phyloP scores from a whole-genome alignment of 1,140 invertebrate genomes.

The Zaprionus ghesquierei region DNA sequence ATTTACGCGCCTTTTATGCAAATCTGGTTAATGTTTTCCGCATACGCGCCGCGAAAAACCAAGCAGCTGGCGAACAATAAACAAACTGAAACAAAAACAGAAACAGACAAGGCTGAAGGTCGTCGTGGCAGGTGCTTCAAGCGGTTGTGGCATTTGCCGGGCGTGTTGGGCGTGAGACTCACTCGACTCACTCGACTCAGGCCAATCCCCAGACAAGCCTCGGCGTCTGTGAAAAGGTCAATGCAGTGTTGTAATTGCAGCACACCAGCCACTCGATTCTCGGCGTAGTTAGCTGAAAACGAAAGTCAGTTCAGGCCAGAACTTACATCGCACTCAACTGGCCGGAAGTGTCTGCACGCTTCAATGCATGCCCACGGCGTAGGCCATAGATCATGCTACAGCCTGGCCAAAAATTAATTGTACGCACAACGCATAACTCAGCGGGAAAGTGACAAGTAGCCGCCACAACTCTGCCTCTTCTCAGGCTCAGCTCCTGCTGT shows the following conservation, averaged over 20 bases:
- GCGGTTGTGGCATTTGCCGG: slow-evolving; percentile 49
- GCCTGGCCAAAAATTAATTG: slow-evolving; percentile 23
- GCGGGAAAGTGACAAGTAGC: slow-evolving; percentile 21
- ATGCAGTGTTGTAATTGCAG: slow-evolving; percentile 44
- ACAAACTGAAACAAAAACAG: not conserved
- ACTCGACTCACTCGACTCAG: too few relatives aligned
- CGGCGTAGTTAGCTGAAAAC: too few relatives aligned
- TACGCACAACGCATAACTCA: slow-evolving; percentile 44
- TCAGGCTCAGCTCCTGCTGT: slow-evolving; percentile 5
- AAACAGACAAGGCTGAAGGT: slow-evolving; percentile 62
- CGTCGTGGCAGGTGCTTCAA: not conserved
- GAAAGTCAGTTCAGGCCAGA: too few relatives aligned
- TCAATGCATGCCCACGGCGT: slow-evolving; percentile 47
- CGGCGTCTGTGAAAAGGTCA: slow-evolving; percentile 59
- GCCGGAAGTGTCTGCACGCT: slow-evolving; percentile 41
- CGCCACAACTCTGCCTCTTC: not conserved
- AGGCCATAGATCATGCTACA: slow-evolving; percentile 21
- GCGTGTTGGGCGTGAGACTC: slow-evolving; percentile 59
- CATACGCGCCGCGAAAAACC: slow-evolving; percentile 64
- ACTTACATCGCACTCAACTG: slow-evolving; percentile 4
- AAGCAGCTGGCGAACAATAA: slow-evolving; percentile 51
- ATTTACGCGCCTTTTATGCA: slow-evolving; percentile 61
- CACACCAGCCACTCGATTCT: slow-evolving; percentile 12
- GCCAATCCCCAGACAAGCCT: slow-evolving; percentile 1
- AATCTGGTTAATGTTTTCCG: slow-evolving; percentile 71